Evolutionary conservation across 2,888 invertebrate species (phyloP).

Genomic region (Girardia tigrina): DNA sequence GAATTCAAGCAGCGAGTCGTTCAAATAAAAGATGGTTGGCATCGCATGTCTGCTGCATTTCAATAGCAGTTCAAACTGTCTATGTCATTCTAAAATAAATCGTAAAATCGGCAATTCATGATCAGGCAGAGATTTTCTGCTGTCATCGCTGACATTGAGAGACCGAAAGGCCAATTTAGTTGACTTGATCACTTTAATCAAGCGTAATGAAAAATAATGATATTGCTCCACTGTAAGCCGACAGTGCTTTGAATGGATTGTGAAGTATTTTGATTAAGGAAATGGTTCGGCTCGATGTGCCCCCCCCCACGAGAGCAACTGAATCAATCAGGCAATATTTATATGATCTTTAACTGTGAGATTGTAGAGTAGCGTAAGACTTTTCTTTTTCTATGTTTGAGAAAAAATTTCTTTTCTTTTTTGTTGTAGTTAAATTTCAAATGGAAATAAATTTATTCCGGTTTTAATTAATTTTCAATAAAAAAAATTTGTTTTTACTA

Average conservation of each 20-base stretch:
- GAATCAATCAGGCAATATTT: slow-evolving; percentile 4
- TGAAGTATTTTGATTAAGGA: slow-evolving; percentile 2
- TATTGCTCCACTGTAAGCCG: slow-evolving; percentile 19
- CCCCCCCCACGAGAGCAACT: slow-evolving; percentile 5
- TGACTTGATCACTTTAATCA: slow-evolving; percentile 23
- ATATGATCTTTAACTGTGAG: slow-evolving; percentile 5
- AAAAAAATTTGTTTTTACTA: no score
- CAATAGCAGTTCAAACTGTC: not conserved
- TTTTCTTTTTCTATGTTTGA: not conserved
- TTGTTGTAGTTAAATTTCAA: not conserved
- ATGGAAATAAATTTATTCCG: not conserved
- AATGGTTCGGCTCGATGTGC: slow-evolving; percentile 23
- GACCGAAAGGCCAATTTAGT: slow-evolving; percentile 18
- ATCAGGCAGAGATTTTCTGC: not conserved
- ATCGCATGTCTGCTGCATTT: not conserved
- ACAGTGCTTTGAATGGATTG: not conserved
- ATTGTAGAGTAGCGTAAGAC: slow-evolving; percentile 23
- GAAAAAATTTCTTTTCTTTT: no score
- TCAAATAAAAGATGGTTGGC: not conserved
- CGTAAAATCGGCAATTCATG: slow-evolving; percentile 6
- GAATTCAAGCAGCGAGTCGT: not conserved
- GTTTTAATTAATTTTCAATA: no score
- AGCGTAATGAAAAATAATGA: slow-evolving; percentile 23
- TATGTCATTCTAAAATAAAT: slow-evolving; percentile 1
- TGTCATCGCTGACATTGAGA: slow-evolving; percentile 5